Base-by-base conservation (phyloP, 2,888 invertebrate species). In the Andrena minutula region DNA sequence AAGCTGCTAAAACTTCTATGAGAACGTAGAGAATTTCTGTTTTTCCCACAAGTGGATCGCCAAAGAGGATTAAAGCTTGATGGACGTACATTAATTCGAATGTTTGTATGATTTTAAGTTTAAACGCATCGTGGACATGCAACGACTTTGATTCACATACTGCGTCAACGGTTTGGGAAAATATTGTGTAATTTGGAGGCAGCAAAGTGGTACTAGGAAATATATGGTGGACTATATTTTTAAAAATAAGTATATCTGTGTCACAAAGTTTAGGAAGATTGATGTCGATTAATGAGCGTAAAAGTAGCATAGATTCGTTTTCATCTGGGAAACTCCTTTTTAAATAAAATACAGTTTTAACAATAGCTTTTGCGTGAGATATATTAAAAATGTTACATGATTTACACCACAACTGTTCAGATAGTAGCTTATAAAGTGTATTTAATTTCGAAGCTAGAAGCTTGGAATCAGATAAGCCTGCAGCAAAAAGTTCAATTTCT, bases 51-150 rank as follows among this genome's bases (percentile, higher is more conserved):
- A 95, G 92, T 8, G 93, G 76, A 16, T 95, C 94, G 3, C 96
- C 95, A 32, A 95, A 94, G 41, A 94, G 90, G 94, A 96, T 95
- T 85, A 96, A 94, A n/a, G 95, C 95, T 88, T 95, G 95, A 80
- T 95, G 92, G 32, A 95, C 94, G 63, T 95, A 93, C 94, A 96
- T 94, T 94, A 95, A 95, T 90, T 96, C 95, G 79, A 95, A 95
- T 4, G 95, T 94, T 92, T 96, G 95, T 49, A 95, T 93, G n/a
- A 95, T 93, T 92, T 96, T 96, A 69, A 95, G 75, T 75, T 94
- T 92, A 82, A 96, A 95, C 75, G 92, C 90, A 26, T 94, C 94
- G 16, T 94, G 94, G 32, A 94, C 90, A 81, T 94, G 94, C 2
- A 96, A 91, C 77, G 94, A 94, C 79, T 92, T 93, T 58, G 92